phyloP scores from a whole-genome alignment of 2,888 invertebrate genomes.

The Morinoia aosen region DNA sequence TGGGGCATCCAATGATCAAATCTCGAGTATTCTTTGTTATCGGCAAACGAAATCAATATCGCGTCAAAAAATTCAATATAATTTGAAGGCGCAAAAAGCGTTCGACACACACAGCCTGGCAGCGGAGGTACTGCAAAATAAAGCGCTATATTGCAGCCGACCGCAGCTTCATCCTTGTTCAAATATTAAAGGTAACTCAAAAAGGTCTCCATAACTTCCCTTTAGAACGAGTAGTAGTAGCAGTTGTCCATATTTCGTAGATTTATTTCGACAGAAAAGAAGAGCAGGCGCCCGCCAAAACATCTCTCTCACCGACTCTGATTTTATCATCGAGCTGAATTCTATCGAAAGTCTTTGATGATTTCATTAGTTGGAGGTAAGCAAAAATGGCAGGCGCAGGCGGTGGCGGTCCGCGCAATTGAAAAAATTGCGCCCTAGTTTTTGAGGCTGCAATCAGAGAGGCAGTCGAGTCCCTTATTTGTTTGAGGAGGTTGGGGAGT shows the following conservation, averaged over 20 bases:
- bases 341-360: slow-evolving; percentile 50
- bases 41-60: background rate
- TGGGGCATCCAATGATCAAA: background rate
- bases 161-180: background rate
- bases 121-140: too few relatives aligned
- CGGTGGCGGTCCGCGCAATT: background rate
- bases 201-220: background rate
- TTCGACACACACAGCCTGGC: too few relatives aligned
- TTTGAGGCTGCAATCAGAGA: slow-evolving; percentile 36
- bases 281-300: background rate
- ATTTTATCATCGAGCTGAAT: slow-evolving; percentile 29
- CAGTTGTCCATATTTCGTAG: background rate
- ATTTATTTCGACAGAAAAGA: background rate
- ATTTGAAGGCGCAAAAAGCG: too few relatives aligned
- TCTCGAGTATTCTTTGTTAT: background rate
- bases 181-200: background rate
- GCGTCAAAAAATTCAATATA: too few relatives aligned
- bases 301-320: background rate
- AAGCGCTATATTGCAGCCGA: background rate
- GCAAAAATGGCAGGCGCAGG: background rate
- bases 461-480: slow-evolving; percentile 21
- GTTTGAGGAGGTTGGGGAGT: slow-evolving; percentile 10
- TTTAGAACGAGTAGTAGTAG: background rate
- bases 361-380: slow-evolving; percentile 12
- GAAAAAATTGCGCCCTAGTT: background rate